Evolutionary conservation across 2,888 invertebrate genomes (phyloP), one percentile per base, ranked within the genome.

Genomic region (Ormyrus thymus): DNA sequence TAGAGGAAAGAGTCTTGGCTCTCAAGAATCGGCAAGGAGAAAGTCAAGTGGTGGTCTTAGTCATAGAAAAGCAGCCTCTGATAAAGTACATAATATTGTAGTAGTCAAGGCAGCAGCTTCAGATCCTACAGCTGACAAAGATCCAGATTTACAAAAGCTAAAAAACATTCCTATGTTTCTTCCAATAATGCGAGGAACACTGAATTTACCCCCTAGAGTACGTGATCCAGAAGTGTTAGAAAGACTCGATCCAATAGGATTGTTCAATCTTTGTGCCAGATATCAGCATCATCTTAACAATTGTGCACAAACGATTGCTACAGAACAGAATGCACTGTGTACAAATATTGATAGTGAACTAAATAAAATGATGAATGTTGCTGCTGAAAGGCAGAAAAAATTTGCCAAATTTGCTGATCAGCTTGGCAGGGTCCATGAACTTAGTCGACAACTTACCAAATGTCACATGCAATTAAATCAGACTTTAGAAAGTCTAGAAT

Each of bases 151-250:
- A 72, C 90, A 94, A 64, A 91, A 93, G 80, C 88, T 96, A 59
- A 91, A 96, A 92, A 94, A 93, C 84, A 97, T 98, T 84, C 97
- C 98, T 3, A 96, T 97, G 90, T 98, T 98, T 89, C 91, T 97
- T 73, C 98, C 98, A 0, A 97, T 98, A 68, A 96, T 98, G 94
- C 91, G 97, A 56, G 97, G 97, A 0, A 96, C 97, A 0, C 90
- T 97, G 1, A 97, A 97, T 59, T 90, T 97, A 72, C 96, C 97
- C 0, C 91, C 91, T 43, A 95, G 96, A 0, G 94, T 95, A 0
- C 92, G 96, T 65, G 97, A 98, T 89, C 95, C 96, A 0, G 97
- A 97, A 87, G 94, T 97, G 0, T 90, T 97, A 43, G 97, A 97
- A 90, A 93, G 94, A 81, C 89, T 95, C 8, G 94, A 95, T 86